Conservation (phyloP, 1,140 invertebrate species). For the Dendroctonus valens region DNA sequence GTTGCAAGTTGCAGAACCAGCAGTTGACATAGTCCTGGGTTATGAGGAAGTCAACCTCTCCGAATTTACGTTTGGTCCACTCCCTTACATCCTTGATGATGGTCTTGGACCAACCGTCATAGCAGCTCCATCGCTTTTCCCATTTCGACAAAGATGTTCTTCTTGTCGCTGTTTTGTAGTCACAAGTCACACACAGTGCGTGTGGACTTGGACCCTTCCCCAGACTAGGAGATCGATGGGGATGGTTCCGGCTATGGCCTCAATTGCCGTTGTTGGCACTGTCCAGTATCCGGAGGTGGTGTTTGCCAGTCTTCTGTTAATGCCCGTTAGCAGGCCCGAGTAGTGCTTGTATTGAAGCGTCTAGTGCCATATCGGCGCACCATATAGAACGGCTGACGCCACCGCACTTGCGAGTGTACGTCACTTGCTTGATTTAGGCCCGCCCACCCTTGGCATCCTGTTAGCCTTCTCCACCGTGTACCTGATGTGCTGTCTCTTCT, state of each 20-base stretch:
- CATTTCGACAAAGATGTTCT: background rate
- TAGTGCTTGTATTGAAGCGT: slow-evolving; percentile 13
- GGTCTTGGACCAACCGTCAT: too few species aligned
- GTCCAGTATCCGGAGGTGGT: too few species aligned
- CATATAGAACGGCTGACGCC: too few species aligned
- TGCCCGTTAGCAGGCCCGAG: too few species aligned
- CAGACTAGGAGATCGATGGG: slow-evolving; percentile 38
- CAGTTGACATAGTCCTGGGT: background rate
- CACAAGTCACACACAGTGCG: too few species aligned
- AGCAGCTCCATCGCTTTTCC: background rate
- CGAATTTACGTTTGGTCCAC: background rate
- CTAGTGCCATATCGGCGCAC: slow-evolving; percentile 4
- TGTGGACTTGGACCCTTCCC: slow-evolving; percentile 13
- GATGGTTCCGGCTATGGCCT: slow-evolving; percentile 28
- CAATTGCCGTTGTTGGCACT: slow-evolving; percentile 28
- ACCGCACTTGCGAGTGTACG: background rate
- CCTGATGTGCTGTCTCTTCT: background rate
- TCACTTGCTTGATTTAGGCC: background rate
- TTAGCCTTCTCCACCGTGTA: background rate
- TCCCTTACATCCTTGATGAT: background rate
- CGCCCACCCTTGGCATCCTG: background rate
- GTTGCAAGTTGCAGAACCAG: too few species aligned
- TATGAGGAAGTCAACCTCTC: background rate
- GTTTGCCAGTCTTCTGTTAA: too few species aligned
- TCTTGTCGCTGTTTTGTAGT: background rate